Base-by-base conservation (phyloP, 64 coral and sea anemone genomes). In the Stichodactyla helianthus region DNA sequence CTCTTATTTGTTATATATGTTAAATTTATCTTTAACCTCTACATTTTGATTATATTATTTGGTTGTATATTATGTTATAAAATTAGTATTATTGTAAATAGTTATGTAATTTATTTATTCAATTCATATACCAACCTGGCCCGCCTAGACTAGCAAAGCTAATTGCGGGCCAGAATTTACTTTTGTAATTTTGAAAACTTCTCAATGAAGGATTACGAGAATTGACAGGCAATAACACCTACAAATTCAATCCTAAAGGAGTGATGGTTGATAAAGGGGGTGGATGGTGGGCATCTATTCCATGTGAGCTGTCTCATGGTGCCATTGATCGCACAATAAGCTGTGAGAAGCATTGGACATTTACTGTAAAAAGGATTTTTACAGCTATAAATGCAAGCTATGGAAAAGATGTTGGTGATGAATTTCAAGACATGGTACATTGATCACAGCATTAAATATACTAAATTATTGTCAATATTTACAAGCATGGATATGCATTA, bases 241-340 rank as follows among this genome's bases (percentile, higher is more conserved):
- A 67, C 28, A 25, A 8, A 20, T 93, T 89, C 22, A 86, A 93
- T 31, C 28, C 28, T 31, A 31, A 31, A 31, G 28, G 28, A 1
- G 28, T 85, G 53, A 86, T 93, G 76, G 62, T 93, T 93, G 92
- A 90, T 53, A 88, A 93, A 93, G 92, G 83, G 17, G 88, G 92
- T 5, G 92, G 61, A n/a, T 82, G 77, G 7, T 93, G 92, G 87
- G 83, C 87, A 27, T 77, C 86, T 5, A 26, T 88, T 0, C 52
- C 52, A 27, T 51, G 52, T 6, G 76, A 50, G 4, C 17, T 86
- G 14, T 16, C 59, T 50, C 5, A 60, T 77, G 86, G 54, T 12
- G 54, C 53, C 22, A 55, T 88, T 6, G 23, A 20, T 2, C 54
- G 86, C 16, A 54, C 86, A 9, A 28, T 88, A 31, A 79, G 70